phyloP scores from a whole-genome alignment of 2,113 vertebrate genomes.

The Bothrops jararaca region DNA sequence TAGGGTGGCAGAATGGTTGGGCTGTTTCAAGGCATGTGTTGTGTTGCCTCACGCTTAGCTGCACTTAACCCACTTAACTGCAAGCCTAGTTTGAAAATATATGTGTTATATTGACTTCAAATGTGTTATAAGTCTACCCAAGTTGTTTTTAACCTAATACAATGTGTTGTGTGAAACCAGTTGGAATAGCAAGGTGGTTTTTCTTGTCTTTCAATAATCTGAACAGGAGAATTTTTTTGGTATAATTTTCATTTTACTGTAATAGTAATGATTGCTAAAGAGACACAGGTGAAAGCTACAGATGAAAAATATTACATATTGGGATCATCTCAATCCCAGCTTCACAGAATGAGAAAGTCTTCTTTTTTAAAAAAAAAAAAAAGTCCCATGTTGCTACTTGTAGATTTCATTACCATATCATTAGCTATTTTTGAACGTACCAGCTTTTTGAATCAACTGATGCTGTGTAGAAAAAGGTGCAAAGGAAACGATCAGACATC shows the following conservation, averaged over 20 bases:
- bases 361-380: not conserved
- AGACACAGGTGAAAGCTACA: not conserved
- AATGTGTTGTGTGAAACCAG: not conserved
- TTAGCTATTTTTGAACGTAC: not conserved
- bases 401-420: conserved; percentile 3
- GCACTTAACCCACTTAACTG: not conserved
- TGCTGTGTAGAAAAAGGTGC: not conserved
- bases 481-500: conserved; percentile 1
- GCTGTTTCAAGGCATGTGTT: not conserved
- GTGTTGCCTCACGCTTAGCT: too few species aligned
- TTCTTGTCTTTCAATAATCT: not conserved
- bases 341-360: not conserved
- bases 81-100: not conserved
- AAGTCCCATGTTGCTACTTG: not conserved
- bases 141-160: not conserved
- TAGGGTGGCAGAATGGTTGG: not conserved
- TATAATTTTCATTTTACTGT: not conserved
- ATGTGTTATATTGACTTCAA: not conserved
- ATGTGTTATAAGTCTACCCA: not conserved
- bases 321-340: not conserved
- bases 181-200: not conserved
- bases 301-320: not conserved
- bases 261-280: not conserved
- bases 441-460: not conserved
- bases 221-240: not conserved